Conservation (phyloP, 2,113 vertebrate genomes). For the Pachyramphus minor region DNA sequence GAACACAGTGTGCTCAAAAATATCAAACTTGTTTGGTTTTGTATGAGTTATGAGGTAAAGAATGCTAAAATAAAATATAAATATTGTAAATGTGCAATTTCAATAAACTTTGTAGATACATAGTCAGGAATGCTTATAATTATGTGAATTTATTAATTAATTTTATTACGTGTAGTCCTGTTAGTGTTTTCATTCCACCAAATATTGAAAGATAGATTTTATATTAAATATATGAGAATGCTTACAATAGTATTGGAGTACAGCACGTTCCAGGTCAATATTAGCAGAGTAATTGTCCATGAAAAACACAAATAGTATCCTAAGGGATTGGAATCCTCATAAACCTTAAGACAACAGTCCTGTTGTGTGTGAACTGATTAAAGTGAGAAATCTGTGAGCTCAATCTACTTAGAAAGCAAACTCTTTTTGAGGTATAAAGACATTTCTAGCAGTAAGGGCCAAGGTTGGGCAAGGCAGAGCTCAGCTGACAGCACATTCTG, state of each 20-base stretch:
- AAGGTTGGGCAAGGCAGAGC: not conserved
- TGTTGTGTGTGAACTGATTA: not conserved
- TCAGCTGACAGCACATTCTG: not conserved
- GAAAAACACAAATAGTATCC: not conserved
- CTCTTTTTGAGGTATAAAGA: not conserved
- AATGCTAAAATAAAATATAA: slow-evolving; percentile 1
- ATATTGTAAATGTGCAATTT: not conserved
- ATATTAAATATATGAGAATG: not conserved
- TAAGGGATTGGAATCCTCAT: not conserved
- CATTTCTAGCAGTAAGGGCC: not conserved
- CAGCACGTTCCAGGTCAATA: not conserved
- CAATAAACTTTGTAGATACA: not conserved
- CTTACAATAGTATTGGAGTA: not conserved
- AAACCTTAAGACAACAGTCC: not conserved
- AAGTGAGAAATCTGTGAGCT: not conserved
- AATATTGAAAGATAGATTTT: not conserved
- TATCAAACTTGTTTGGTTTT: not conserved
- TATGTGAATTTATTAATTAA: not conserved
- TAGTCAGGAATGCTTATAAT: not conserved
- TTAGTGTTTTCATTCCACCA: not conserved
- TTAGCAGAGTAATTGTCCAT: not conserved
- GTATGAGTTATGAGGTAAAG: not conserved
- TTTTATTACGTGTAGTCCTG: not conserved
- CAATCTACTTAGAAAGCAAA: not conserved
- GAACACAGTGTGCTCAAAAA: not conserved